Conservation (phyloP, 2,113 vertebrate genomes). For the Xiphophorus hellerii region DNA sequence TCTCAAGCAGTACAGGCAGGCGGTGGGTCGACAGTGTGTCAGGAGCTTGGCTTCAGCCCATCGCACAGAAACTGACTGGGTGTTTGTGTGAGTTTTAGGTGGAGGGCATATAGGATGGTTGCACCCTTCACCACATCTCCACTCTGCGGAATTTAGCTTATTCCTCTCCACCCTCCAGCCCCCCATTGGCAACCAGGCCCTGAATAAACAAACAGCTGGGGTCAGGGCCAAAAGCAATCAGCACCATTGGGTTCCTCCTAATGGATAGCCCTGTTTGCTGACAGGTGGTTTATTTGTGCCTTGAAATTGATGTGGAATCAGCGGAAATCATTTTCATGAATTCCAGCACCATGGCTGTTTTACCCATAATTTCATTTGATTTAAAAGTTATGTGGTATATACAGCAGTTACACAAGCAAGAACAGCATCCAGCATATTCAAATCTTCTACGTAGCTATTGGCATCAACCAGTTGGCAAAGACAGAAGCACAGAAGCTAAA, state of each 20-base stretch:
- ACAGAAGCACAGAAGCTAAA: not conserved
- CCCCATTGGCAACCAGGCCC: constrained; percentile 72
- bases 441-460: not conserved
- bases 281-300: constrained; percentile 69
- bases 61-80: constrained; percentile 63
- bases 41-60: constrained; percentile 67
- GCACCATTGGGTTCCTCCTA: constrained; percentile 63
- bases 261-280: constrained; percentile 72
- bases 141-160: constrained; percentile 73
- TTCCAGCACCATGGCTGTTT: not conserved
- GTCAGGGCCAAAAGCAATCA: constrained; percentile 80
- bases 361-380: not conserved
- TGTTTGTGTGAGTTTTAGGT: constrained; percentile 71
- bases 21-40: constrained; percentile 63
- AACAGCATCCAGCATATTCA: not conserved
- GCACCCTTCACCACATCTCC: constrained; percentile 62
- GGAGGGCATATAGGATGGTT: constrained; percentile 44
- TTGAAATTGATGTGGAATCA: constrained; percentile 38
- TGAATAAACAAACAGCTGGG: constrained; percentile 77
- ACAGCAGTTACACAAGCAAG: not conserved
- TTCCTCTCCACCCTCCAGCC: constrained; percentile 56
- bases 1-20: constrained; percentile 41
- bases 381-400: not conserved
- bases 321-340: constrained; percentile 13
- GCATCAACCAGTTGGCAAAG: not conserved